Conservation (phyloP, 1,140 invertebrate genomes). For the Diachasmimorpha longicaudata region DNA sequence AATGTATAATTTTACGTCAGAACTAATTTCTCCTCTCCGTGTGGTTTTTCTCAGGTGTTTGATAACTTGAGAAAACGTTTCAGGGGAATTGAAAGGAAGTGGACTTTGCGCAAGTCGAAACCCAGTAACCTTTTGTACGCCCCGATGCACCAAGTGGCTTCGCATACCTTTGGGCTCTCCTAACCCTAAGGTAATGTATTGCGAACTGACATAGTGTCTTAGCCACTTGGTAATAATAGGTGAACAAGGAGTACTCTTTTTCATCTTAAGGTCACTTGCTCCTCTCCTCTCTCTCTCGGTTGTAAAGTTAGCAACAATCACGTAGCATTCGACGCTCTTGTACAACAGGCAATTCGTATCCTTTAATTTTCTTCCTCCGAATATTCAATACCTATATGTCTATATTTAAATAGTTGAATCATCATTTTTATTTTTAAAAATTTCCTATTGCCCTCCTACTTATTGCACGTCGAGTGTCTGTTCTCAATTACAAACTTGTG, state of each 20-base stretch:
- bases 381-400: too few species aligned
- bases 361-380: too few species aligned
- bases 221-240: constrained; percentile 42
- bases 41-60: neutral
- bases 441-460: too few species aligned
- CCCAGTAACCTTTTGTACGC: constrained; percentile 55
- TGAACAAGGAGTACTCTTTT: neutral
- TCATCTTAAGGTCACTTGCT: constrained; percentile 53
- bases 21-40: too few species aligned
- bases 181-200: neutral
- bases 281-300: neutral
- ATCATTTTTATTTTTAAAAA: too few species aligned
- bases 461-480: too few species aligned
- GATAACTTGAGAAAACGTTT: neutral
- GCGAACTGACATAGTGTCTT: constrained; percentile 35
- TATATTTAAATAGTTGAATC: too few species aligned
- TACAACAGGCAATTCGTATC: too few species aligned
- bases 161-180: neutral
- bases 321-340: constrained; percentile 43
- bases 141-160: constrained; percentile 37
- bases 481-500: too few species aligned
- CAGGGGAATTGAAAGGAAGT: constrained; percentile 24
- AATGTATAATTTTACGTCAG: too few species aligned
- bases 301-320: constrained; percentile 49
- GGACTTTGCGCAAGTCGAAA: constrained; percentile 47